Evolutionary conservation across 2,113 vertebrate genomes (phyloP).

Genomic region (Sebastes fasciatus): DNA sequence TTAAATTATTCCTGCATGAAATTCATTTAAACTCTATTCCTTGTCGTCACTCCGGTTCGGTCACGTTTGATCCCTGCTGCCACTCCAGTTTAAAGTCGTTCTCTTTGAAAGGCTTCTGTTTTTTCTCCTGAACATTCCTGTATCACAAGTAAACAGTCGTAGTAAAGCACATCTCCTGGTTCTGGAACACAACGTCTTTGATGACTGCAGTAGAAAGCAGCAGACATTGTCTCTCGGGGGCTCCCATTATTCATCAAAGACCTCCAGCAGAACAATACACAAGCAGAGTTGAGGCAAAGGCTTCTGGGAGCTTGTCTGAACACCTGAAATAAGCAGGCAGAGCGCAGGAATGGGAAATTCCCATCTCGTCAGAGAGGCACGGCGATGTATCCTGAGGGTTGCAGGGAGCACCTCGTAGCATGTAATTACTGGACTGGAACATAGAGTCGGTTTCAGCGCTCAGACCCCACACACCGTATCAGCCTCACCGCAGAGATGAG

Average conservation of each 20-base stretch:
- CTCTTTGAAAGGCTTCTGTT: conserved; percentile 46
- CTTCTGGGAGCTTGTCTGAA: conserved; percentile 56
- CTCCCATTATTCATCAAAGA: conserved; percentile 73
- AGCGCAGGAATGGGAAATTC: conserved; percentile 69
- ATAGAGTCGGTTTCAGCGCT: conserved; percentile 42
- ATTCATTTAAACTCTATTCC: conserved; percentile 53
- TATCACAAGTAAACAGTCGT: conserved; percentile 55
- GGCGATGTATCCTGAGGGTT: conserved; percentile 56
- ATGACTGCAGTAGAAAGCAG: conserved; percentile 47
- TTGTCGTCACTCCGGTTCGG: conserved; percentile 7
- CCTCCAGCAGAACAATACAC: conserved; percentile 55
- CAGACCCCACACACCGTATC: conserved; percentile 67
- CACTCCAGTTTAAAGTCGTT: conserved; percentile 58
- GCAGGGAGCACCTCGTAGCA: conserved; percentile 32
- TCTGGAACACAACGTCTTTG: conserved; percentile 56
- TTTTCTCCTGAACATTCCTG: conserved; percentile 24
- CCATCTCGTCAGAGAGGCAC: conserved; percentile 53
- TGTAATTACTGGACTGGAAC: conserved; percentile 72
- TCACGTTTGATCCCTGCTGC: conserved; percentile 53
- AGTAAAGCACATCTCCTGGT: conserved; percentile 30
- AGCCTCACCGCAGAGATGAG: conserved; percentile 36
- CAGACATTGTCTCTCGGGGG: conserved; percentile 47
- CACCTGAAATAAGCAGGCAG: conserved; percentile 68
- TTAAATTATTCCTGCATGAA: conserved; percentile 77
- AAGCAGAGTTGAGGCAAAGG: conserved; percentile 27